Evolutionary conservation across 1,140 invertebrate species (phyloP), one percentile per base, ranked within the genome.

Genomic region (Orussus abietinus): DNA sequence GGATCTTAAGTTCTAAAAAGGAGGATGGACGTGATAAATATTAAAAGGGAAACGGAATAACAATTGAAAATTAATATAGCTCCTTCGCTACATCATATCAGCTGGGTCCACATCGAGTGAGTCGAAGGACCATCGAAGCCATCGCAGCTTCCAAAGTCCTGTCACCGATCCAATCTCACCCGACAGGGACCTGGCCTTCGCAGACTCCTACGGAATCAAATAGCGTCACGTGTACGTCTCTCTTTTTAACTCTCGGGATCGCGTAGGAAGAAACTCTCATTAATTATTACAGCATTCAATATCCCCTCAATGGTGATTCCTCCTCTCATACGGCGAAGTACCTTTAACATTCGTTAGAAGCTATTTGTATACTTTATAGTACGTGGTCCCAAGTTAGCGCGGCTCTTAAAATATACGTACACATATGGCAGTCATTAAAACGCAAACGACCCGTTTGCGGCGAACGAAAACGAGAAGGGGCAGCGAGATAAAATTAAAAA

Each of bases 321-420:
- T 53, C 41, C 51, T 42, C 44, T 45, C 34, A 51, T 47, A 42
- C 47, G 52, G 46, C 43, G 50, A 47, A 51, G 44, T 50, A 59
- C 58, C 50, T 62, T 63, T 61, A 70, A 66, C 58, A 69, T 64
- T 61, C 53, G 52, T 64, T 69, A 69, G 66, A 70, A 69, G 60
- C 64, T 67, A 67, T 39, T 58, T 56, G 59, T 42, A 47, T 31
- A 44, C 55, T 64, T 25, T 25, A 59, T 62, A 59, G 59, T 68
- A 52, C 53, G 45, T 55, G 32, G 54, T 69, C 61, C 67, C 66
- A 71, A 66, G 64, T 67, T 64, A 70, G 66, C 59, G 62, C 61
- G 58, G 51, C 51, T 51, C 49, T 55, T 66, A 68, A 69, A 66
- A 64, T 64, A 62, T n/a, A 25, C 22, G n/a, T n/a, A n/a, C 22